Base-by-base conservation (phyloP, 1,140 invertebrate species). In the Drosophila repletoides region DNA sequence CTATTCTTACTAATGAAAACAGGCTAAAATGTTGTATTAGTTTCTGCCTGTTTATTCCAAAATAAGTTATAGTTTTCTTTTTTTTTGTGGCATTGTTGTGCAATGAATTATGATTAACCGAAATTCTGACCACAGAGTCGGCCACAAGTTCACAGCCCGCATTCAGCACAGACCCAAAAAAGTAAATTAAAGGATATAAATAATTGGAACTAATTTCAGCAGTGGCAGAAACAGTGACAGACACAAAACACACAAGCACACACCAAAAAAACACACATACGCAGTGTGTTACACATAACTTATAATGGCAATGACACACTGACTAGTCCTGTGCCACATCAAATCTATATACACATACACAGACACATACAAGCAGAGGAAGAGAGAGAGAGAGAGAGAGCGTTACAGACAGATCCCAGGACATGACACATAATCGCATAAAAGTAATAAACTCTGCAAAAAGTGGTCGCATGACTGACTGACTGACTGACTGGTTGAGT, bases 361-460 rank as follows among this genome's bases (percentile, higher is more conserved):
- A 14, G 15, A 38, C 45, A 29, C 24, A 22, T 21, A 36, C 41
- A 14, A 9, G n/a, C 10, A n/a, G 21, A n/a, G 9, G 10, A 9
- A 19, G 17, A 33, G 31, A 60, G 22, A 12, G 4, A 51, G 17
- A 41, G 5, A 21, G 5, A 21, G 17, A 51, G 17, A 41, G 5
- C 14, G 5, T 19, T 12, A 43, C 17, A 46, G 14, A 22, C 46
- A 19, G 40, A 28, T 19, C 60, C 49, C 36, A 66, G 61, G 69
- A 77, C 73, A 52, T 59, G 74, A 74, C 79, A 84, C 74, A 83
- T 83, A 84, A 83, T 83, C 79, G 72, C 80, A 84, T 84, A 79
- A 84, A 84, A 79, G 74, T 86, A 84, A 84, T 84, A 81, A 83
- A 84, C 74, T 86, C 71, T 56, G 64, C 69, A 81, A 76, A 81